These are phyloP conservation scores for Eurytoma californica DNA, from an alignment of 2,888 invertebrate genomes.

Conservation along the genomic window DNA sequence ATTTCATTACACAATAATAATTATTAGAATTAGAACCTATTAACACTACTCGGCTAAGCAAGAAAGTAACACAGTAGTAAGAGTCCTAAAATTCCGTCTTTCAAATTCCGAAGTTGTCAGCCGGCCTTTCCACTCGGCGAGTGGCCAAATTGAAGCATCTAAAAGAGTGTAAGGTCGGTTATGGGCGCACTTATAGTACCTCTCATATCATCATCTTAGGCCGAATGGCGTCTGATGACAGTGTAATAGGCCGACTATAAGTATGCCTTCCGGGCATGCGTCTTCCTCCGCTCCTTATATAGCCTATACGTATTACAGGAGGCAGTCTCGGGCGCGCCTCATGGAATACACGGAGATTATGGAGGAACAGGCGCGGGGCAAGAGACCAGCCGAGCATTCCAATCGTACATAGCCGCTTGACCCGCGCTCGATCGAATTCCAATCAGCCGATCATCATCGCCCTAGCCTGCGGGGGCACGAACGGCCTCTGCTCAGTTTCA, in stretches of 20 bases:
- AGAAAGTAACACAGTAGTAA: too few relatives aligned
- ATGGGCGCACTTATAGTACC: not conserved
- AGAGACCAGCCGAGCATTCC: conserved; percentile 65
- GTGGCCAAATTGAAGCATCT: conserved; percentile 19
- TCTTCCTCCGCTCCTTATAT: not conserved
- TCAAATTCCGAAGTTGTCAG: not conserved
- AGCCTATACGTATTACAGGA: not conserved
- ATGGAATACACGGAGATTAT: conserved; percentile 22
- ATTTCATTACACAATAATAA: too few relatives aligned
- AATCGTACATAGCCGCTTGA: conserved; percentile 68
- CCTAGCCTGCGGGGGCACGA: not conserved
- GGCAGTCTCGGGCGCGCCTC: not conserved
- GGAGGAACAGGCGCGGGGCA: not conserved
- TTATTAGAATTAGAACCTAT: too few relatives aligned
- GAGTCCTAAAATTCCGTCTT: too few relatives aligned
- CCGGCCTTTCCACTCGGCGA: not conserved
- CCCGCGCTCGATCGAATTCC: conserved; percentile 67
- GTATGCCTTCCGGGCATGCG: not conserved
- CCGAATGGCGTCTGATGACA: not conserved
- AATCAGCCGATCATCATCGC: conserved; percentile 59
- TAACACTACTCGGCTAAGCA: too few relatives aligned
- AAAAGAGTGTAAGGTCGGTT: not conserved
- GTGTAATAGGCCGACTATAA: conserved; percentile 25
- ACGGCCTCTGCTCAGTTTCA: conserved; percentile 18
- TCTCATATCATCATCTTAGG: conserved; percentile 7